Base-by-base conservation (phyloP, 35 echinoderm and acorn worm genomes). In the Apostichopus japonicus region DNA sequence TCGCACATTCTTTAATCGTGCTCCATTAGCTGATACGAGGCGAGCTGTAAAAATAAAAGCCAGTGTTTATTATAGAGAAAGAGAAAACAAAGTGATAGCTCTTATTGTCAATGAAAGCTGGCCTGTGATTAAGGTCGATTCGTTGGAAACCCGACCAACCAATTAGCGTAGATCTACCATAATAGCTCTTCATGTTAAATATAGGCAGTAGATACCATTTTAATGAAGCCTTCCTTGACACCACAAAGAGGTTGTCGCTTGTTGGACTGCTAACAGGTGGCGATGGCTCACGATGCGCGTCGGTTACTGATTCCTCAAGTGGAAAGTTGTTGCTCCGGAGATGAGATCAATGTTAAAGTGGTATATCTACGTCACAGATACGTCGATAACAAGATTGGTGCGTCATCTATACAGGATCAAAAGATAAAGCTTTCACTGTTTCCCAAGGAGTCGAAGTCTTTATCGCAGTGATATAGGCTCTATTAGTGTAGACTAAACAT, bases 321-420 rank as follows among this genome's bases (percentile, higher is more conserved):
- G 79, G 79, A 83, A 83, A 83, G 79, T 44, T 83, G 79, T 83
- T 83, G 79, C 79, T 83, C 54, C 17, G 79, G 33, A 83, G 79
- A 67, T 67, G 63, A 67, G 19, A 67, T 67, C 63, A 67, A 8
- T 19, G 33, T 67, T 67, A 67, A 67, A 67, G 63, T 11, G 63
- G 63, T 67, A 67, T 67, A 19, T 44, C 33, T 44, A 44, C 33
- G 33, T 44, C 33, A 44, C 33, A 44, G 33, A 44, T 44, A 44
- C 33, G 33, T 44, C 33, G 33, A 44, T 44, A 44, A 44, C 33
- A 44, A 44, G 33, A 44, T 44, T 44, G 33, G 33, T 44, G 33
- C 33, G 33, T 44, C 33, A 44, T 44, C 33, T 44, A 44, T 0
- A 44, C 33, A 44, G 33, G 33, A 44, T 44, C 33, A 44, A 44